Base-by-base conservation (phyloP, 2,888 invertebrate species). In the Machimus rusticus region DNA sequence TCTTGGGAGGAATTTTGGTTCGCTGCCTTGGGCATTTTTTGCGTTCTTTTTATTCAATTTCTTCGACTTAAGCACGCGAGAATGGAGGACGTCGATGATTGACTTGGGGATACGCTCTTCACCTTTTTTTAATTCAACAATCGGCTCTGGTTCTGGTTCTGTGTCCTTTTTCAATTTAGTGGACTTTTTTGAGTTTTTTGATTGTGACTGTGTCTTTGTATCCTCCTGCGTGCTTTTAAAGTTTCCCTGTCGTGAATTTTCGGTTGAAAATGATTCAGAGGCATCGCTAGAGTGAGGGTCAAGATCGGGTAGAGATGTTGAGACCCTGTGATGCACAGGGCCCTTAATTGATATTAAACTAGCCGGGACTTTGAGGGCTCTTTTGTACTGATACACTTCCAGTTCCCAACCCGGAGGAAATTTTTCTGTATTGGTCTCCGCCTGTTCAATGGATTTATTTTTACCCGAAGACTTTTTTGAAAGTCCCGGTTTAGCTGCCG, bases 321-420 rank as follows among this genome's bases (percentile, higher is more conserved):
- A 96, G 16, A 96, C 94, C 89, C 96, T 93, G 87, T 95, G 94
- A 77, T 95, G 94, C 37, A 95, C 95, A 1, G 96, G 95, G 89
- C 96, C 94, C 46, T 96, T 95, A 87, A 97, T 96, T 57, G 96
- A 96, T 89, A 97, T 97, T 84, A 97, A 93, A 90, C 96, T 95
- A 51, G 96, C 94, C 1, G 97, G 97, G 94, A 97, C 96, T 90
- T 97, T 94, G 23, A 97, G 92, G 0, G 97, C 96, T 89, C 96
- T 94, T 91, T 97, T 97, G 91, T 96, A 97, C 90, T 95, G 95
- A 90, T 96, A 97, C 23, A 97, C 94, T 90, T 97, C 97, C 91
- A 97, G 23, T 92, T 96, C 96, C 96, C 96, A 97, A 0, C 96
- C 96, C 0, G 96, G 96, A 89, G 95, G 94, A 90, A 96, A 96